phyloP scores from a whole-genome alignment of 2,888 invertebrate species.

The Sturmia bella region DNA sequence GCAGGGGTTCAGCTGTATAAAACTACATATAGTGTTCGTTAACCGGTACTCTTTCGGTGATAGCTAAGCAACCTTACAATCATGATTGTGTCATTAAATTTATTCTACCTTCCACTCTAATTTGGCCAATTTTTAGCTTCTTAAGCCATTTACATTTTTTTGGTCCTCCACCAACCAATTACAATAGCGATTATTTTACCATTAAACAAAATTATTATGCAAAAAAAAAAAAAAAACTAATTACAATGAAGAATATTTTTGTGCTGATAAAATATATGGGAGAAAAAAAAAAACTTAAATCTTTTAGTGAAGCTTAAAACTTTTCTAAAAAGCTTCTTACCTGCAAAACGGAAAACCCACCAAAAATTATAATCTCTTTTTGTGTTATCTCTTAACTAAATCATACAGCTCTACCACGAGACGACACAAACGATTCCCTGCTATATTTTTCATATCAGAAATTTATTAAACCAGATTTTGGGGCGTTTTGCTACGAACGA shows the following conservation, averaged over 20 bases:
- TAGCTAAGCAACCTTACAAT: too few relatives aligned
- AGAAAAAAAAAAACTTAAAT: slow-evolving; percentile 43
- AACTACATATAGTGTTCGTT: too few relatives aligned
- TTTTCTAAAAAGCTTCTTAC: slow-evolving; percentile 34
- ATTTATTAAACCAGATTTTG: slow-evolving; percentile 2
- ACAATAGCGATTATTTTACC: not conserved
- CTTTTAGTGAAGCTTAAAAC: slow-evolving; percentile 26
- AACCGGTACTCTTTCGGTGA: too few relatives aligned
- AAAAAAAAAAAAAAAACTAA: not conserved
- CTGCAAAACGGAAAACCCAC: slow-evolving; percentile 1
- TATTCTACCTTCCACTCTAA: too few relatives aligned
- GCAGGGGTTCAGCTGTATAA: too few relatives aligned
- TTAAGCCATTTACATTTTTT: not conserved
- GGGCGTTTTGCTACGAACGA: too few relatives aligned
- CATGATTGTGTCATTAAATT: too few relatives aligned
- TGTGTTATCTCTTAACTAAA: slow-evolving; percentile 20
- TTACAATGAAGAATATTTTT: not conserved
- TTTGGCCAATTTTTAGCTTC: too few relatives aligned
- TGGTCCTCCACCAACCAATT: not conserved
- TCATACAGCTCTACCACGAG: not conserved
- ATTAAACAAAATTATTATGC: too few relatives aligned
- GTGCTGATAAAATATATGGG: slow-evolving; percentile 11
- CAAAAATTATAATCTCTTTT: slow-evolving; percentile 14
- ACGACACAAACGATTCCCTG: not conserved
- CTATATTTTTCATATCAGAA: not conserved